Evolutionary conservation across 2,113 vertebrate species (phyloP).

Genomic region (Daphoenositta chrysoptera): DNA sequence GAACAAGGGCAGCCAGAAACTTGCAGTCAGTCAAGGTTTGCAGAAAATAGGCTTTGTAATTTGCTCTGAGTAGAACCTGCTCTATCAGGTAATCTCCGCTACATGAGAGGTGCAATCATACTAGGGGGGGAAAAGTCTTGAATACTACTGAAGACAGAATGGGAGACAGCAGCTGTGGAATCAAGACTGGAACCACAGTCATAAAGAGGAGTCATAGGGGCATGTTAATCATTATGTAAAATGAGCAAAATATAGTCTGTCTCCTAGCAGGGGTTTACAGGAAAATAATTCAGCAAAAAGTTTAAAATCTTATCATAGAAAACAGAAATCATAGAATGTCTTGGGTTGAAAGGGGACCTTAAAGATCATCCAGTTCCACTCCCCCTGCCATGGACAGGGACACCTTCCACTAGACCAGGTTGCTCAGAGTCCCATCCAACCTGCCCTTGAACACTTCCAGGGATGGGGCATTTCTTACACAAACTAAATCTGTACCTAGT

Average conservation of each 20-base stretch:
- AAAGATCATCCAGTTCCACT: background rate
- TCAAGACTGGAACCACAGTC: background rate
- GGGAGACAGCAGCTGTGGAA: background rate
- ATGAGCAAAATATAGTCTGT: background rate
- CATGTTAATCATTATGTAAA: background rate
- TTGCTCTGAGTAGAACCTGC: background rate
- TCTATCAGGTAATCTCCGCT: background rate
- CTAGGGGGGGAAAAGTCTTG: background rate
- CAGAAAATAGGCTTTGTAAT: constrained; percentile 13
- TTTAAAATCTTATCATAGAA: background rate
- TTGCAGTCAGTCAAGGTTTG: background rate
- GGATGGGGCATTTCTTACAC: background rate
- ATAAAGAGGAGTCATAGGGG: background rate
- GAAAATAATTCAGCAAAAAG: background rate
- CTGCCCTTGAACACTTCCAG: background rate
- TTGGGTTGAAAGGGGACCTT: background rate
- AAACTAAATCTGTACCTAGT: background rate
- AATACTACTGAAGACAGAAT: background rate
- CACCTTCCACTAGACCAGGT: background rate
- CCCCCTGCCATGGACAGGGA: background rate
- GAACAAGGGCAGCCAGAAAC: background rate
- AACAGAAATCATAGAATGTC: background rate
- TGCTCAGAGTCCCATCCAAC: background rate
- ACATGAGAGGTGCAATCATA: background rate
- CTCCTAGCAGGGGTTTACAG: background rate